phyloP scores from a whole-genome alignment of 2,888 invertebrate genomes.

The Stratiomys singularior region DNA sequence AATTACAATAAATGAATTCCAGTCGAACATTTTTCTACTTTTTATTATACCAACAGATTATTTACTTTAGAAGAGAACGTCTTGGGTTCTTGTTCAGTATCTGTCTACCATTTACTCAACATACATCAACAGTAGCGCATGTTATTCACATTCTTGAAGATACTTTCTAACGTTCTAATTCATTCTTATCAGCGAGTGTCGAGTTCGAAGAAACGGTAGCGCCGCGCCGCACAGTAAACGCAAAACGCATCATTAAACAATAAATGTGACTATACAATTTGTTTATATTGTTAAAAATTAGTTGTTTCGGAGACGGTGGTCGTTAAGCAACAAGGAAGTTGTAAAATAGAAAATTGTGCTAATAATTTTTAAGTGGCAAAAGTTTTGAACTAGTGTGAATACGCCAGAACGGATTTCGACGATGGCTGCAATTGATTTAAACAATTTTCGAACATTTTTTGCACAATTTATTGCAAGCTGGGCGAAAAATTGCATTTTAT shows the following conservation, averaged over 20 bases:
- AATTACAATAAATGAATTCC: too few relatives aligned
- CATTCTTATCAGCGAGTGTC: background rate
- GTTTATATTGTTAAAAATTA: too few relatives aligned
- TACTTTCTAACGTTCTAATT: background rate
- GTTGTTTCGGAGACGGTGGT: background rate
- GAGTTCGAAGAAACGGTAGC: background rate
- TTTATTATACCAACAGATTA: background rate
- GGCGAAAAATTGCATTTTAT: conserved; percentile 68
- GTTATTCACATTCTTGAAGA: background rate
- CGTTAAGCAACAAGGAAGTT: background rate
- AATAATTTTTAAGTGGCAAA: background rate
- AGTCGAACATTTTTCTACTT: background rate
- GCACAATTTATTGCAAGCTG: conserved; percentile 67
- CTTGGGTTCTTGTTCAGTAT: background rate
- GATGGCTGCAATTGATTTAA: background rate
- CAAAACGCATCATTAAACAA: background rate
- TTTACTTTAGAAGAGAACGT: background rate
- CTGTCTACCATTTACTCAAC: background rate
- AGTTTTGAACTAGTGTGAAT: background rate
- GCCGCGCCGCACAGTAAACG: background rate
- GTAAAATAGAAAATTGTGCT: background rate
- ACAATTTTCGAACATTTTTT: conserved; percentile 34
- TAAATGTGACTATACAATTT: too few relatives aligned
- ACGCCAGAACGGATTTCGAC: background rate
- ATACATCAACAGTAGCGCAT: background rate